Percentiles rank a stretch among this genome's conserved stretches.
Conservation (phyloP, 2,113 vertebrate genomes). For the Corythaeola cristata region DNA sequence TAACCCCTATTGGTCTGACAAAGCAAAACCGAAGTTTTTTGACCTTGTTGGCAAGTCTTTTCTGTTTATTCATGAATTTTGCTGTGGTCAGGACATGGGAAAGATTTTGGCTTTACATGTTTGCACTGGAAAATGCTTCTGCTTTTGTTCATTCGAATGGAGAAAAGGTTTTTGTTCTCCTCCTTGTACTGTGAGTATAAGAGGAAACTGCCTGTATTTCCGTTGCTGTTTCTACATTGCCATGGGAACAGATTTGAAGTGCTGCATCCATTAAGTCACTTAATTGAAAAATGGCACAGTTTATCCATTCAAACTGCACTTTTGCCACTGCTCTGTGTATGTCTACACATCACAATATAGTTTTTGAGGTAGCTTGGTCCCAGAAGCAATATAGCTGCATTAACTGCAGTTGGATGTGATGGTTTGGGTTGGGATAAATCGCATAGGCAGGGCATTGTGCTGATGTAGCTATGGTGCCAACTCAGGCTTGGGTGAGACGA, state of each 20-base stretch:
- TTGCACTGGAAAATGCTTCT: slow-evolving; percentile 56
- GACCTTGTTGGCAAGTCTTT: slow-evolving; percentile 44
- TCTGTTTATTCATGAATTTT: slow-evolving; percentile 69
- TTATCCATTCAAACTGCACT: slow-evolving; percentile 8
- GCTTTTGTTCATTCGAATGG: slow-evolving; percentile 63
- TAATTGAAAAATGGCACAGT: slow-evolving; percentile 43
- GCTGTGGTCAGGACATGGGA: slow-evolving; percentile 61
- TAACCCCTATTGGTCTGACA: slow-evolving; percentile 40
- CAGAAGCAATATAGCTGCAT: not conserved
- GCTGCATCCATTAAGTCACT: slow-evolving; percentile 58
- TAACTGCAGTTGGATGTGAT: not conserved
- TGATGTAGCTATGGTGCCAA: not conserved
- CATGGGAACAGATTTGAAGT: slow-evolving; percentile 67
- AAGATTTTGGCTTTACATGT: slow-evolving; percentile 61
- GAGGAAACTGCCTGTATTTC: slow-evolving; percentile 44
- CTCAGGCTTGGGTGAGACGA: not conserved
- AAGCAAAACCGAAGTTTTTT: slow-evolving; percentile 46
- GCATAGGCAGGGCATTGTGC: not conserved
- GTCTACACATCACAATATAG: not conserved
- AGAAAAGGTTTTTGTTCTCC: slow-evolving; percentile 63
- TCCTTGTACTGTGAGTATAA: not conserved
- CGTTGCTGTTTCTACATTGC: slow-evolving; percentile 43
- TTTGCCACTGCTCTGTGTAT: not conserved
- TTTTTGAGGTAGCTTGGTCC: not conserved
- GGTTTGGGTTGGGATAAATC: not conserved